A percentile compares a stretch with the other conserved stretches of the same genome.
Evolutionary conservation across 2,113 vertebrate species (phyloP).

Genomic region (Merops nubicus): DNA sequence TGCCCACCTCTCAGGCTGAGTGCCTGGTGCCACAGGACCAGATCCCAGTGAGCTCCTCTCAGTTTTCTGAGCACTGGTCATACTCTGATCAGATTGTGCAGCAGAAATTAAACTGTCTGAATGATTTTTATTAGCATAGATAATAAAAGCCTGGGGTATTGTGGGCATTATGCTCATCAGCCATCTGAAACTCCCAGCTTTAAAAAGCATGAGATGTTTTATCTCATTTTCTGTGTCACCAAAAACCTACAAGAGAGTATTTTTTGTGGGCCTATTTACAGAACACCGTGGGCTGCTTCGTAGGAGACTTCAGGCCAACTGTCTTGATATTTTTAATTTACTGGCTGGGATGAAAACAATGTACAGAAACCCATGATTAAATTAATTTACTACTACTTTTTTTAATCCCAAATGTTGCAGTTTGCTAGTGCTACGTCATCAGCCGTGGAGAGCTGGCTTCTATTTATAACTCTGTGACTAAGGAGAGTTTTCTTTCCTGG

Average conservation of each 20-base stretch:
- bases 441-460: background rate
- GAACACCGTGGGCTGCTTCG: conserved; percentile 11
- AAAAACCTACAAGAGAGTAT: background rate
- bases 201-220: background rate
- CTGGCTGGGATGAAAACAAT: background rate
- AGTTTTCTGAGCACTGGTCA: background rate
- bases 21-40: background rate
- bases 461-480: background rate
- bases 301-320: conserved; percentile 10
- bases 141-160: background rate
- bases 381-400: conserved; percentile 5
- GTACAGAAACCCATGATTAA: background rate
- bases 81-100: background rate
- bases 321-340: conserved; percentile 24
- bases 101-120: background rate
- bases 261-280: conserved; percentile 14
- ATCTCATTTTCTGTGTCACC: background rate
- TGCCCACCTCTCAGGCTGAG: background rate
- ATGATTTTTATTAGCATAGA: background rate
- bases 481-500: background rate
- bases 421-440: background rate
- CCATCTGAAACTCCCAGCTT: background rate
- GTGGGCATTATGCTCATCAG: background rate
- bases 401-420: background rate
- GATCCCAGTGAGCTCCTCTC: background rate